Evolutionary conservation across 2,888 invertebrate genomes (phyloP).

Genomic region (Agrenia bidenticulata): DNA sequence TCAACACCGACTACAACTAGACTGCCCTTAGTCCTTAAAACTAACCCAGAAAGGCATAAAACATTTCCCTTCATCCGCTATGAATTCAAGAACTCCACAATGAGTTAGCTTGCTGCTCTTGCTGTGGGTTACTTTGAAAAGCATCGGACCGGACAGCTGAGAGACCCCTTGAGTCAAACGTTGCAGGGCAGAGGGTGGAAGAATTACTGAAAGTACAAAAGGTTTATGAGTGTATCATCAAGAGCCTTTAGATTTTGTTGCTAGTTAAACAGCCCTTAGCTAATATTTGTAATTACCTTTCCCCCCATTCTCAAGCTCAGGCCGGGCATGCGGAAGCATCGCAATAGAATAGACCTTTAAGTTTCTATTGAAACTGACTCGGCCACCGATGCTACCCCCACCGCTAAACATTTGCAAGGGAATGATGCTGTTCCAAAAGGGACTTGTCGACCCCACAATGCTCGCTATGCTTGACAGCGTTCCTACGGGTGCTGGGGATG

Average conservation of each 20-base stretch:
- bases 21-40: no score
- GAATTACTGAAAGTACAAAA: conserved; percentile 26
- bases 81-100: conserved; percentile 89
- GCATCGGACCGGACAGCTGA: conserved; percentile 19
- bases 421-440: no score
- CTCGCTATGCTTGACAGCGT: no score
- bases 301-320: conserved; percentile 38
- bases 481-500: no score
- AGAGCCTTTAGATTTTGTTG: neutral
- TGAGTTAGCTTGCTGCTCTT: conserved; percentile 12
- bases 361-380: neutral
- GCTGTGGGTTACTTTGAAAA: conserved; percentile 19
- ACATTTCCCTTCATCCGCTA: conserved; percentile 96
- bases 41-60: conserved; percentile 93
- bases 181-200: conserved; percentile 27
- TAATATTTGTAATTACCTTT: conserved; percentile 28
- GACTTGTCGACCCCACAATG: no score
- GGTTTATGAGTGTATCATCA: no score
- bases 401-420: no score
- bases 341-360: conserved; percentile 6
- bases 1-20: no score
- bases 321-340: conserved; percentile 35
- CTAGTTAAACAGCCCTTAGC: neutral
- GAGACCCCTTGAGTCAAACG: conserved; percentile 7
- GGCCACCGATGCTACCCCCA: neutral